A percentile compares a stretch with the other conserved stretches of the same genome.
Evolutionary conservation across 1,140 invertebrate species (phyloP).

Genomic region (Phortica variegata): DNA sequence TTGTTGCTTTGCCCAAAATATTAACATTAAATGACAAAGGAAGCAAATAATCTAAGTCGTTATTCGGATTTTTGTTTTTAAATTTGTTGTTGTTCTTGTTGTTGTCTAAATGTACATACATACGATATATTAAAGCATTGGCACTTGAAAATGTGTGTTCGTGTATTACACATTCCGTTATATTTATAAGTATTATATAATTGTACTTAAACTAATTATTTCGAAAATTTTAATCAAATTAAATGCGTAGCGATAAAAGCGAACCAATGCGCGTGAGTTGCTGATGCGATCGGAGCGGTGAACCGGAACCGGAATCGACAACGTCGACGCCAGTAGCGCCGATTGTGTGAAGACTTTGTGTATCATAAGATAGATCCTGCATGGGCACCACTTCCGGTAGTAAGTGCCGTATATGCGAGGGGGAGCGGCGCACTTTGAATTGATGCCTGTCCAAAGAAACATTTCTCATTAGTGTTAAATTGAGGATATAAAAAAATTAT

Average conservation of each 20-base stretch:
- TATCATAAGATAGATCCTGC: slow-evolving; percentile 59
- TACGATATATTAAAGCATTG: too few species aligned
- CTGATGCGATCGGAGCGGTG: slow-evolving; percentile 33
- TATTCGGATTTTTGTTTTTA: too few species aligned
- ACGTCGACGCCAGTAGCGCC: slow-evolving; percentile 24
- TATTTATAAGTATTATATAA: too few species aligned
- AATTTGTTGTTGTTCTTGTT: too few species aligned
- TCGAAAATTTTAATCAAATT: slow-evolving; percentile 2
- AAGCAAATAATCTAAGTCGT: too few species aligned
- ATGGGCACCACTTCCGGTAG: slow-evolving; percentile 67
- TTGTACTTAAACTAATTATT: too few species aligned
- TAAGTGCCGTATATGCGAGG: slow-evolving; percentile 72
- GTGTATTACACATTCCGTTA: too few species aligned
- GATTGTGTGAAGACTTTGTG: slow-evolving; percentile 43
- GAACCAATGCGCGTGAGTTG: slow-evolving; percentile 54
- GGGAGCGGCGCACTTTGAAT: slow-evolving; percentile 70
- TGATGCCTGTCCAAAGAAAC: slow-evolving; percentile 50
- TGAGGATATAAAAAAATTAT: background rate
- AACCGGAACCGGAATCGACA: slow-evolving; percentile 20
- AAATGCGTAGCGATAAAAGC: slow-evolving; percentile 53
- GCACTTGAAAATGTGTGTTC: too few species aligned
- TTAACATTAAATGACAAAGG: too few species aligned
- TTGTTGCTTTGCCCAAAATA: too few species aligned
- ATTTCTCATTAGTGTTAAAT: background rate
- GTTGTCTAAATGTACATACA: too few species aligned